Base-by-base conservation (phyloP, 2,888 invertebrate genomes). In the Dynastes grantii region DNA sequence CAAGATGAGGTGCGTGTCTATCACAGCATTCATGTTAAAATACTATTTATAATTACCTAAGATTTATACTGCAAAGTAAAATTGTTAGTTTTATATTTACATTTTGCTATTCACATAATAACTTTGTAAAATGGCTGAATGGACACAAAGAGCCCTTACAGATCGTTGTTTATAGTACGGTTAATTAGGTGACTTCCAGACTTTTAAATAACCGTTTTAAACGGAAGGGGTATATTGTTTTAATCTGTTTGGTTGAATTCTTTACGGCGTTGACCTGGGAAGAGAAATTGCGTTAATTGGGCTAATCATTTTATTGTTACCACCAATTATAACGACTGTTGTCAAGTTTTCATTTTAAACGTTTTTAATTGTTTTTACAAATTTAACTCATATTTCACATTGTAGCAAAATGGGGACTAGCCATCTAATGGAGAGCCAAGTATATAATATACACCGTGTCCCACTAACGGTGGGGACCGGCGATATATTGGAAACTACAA, bases 271-370 rank as follows among this genome's bases (percentile, higher is more conserved):
- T 73, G 73, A 73, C 73, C 58, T 73, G 73, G 61, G 73, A 63
- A 70, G 29, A 51, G 70, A 45, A 73, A 73, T 73, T 73, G 45
- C 45, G 45, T 75, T 75, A 75, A 75, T 75, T 61, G 73, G 13
- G 37, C 63, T 75, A 75, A 75, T 75, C 73, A 75, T 61, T 75
- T 75, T 75, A 75, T 75, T 75, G 61, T 61, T 45, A 45, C 45
- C 73, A 61, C 58, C 61, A 75, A 75, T 75, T 75, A 45, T 75
- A 61, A 27, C 27, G 45, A 13, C 6, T 37, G n/a, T 75, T 61
- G 73, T 61, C 61, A 61, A 22, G 61, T 75, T 55, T 37, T 55
- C 29, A 37, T 53, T 58, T 71, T 55, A 75, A 13, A 61, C 11
- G 27, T 6, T 51, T 49, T 45, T 22, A 61, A 61, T 27, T 75